These are phyloP conservation scores for Tympanuchus pallidicinctus DNA, from an alignment of 2,113 vertebrate genomes.

Conservation along the genomic window DNA sequence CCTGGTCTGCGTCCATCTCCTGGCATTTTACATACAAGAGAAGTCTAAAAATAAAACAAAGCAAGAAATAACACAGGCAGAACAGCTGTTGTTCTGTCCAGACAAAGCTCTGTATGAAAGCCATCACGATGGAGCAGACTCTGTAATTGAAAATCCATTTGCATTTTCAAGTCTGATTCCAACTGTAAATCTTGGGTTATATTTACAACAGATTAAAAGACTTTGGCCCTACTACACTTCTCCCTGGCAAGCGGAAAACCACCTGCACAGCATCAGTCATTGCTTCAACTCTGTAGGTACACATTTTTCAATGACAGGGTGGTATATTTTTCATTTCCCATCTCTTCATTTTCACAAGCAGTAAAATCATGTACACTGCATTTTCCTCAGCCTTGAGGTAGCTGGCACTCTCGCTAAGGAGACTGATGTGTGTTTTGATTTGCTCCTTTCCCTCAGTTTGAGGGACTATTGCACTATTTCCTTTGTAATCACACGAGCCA, in stretches of 20 bases:
- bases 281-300: slow-evolving; percentile 53
- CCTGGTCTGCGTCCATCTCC: background rate
- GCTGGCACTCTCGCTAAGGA: background rate
- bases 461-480: slow-evolving; percentile 25
- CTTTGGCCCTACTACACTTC: background rate
- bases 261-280: slow-evolving; percentile 45
- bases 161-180: slow-evolving; percentile 37
- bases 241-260: slow-evolving; percentile 32
- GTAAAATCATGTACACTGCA: background rate
- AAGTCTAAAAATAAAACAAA: slow-evolving; percentile 56
- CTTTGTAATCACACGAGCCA: background rate
- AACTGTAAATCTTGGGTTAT: slow-evolving; percentile 37
- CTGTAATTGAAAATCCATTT: slow-evolving; percentile 51
- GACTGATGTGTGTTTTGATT: background rate
- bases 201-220: slow-evolving; percentile 38
- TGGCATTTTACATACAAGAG: slow-evolving; percentile 26
- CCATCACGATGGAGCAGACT: background rate
- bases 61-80: slow-evolving; percentile 17
- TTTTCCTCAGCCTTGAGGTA: slow-evolving; percentile 14
- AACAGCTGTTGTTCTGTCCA: slow-evolving; percentile 46
- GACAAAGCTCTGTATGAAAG: slow-evolving; percentile 44
- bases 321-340: slow-evolving; percentile 48
- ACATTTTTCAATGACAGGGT: slow-evolving; percentile 31
- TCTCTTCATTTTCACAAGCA: slow-evolving; percentile 20
- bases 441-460: slow-evolving; percentile 5